Conservation (phyloP, 2,888 invertebrate genomes). For the Parnassius glacialis region DNA sequence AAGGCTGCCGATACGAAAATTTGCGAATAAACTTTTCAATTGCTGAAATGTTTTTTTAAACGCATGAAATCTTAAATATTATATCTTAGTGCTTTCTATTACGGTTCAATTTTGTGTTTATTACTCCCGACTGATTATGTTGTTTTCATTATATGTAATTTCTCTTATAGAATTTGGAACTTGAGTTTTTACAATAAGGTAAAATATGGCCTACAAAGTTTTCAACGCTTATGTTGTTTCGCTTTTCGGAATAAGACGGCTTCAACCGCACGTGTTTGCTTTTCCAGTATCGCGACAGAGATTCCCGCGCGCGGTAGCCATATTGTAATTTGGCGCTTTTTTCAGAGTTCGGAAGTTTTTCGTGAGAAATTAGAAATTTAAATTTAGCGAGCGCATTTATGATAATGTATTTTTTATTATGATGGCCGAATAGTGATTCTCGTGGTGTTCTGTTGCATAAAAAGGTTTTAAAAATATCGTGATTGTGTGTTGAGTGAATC, state of each 20-base stretch:
- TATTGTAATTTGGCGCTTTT: conserved; percentile 40
- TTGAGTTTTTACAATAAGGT: neutral
- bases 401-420: conserved; percentile 34
- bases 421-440: conserved; percentile 7
- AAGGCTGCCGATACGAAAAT: conserved; percentile 47
- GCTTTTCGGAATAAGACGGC: conserved; percentile 33
- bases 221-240: conserved; percentile 30
- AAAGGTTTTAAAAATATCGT: conserved; percentile 7
- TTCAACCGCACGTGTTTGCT: conserved; percentile 59
- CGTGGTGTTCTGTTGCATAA: conserved; percentile 2
- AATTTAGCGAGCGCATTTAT: conserved; percentile 32
- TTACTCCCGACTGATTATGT: neutral
- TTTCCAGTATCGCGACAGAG: conserved; percentile 62
- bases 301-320: conserved; percentile 45
- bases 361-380: conserved; percentile 38
- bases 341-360: conserved; percentile 37
- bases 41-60: conserved; percentile 1
- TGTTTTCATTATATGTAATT: neutral
- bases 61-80: neutral
- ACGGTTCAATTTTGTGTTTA: conserved; percentile 10
- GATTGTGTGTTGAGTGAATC: conserved; percentile 8
- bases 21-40: conserved; percentile 33
- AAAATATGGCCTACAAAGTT: neutral
- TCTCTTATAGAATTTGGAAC: conserved; percentile 9
- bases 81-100: neutral